Evolutionary conservation across 2,113 vertebrate genomes (phyloP), one percentile per base, ranked within the genome.

Genomic region (Hypocryptadius cinnamomeus): DNA sequence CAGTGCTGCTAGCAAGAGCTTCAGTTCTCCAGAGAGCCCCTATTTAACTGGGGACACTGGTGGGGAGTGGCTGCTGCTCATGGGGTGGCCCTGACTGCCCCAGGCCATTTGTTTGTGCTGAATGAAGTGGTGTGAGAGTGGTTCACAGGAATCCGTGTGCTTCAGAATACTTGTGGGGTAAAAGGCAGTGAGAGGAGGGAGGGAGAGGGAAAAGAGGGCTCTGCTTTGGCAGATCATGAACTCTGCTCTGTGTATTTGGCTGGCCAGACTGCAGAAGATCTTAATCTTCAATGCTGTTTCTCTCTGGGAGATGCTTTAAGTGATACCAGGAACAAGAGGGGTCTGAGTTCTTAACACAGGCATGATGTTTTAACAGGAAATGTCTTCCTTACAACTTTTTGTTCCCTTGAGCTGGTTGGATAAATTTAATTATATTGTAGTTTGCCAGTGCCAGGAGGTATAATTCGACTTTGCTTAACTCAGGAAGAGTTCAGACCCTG

Each of bases 361-460:
- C 8, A 2, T 0, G 28, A 15, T 0, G 0, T 73, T 94, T 80
- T 66, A 28, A 17, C 10, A 65, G 71, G 30, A 7, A 4, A 21
- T 31, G 1, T 70, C 42, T 83, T 69, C 42, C 15, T 72, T 37
- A 8, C 3, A 7, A 1, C 11, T 39, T 77, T 81, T 86, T 83
- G 81, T 24, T 35, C 37, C 23, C 47, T 71, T 47, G 9, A 83
- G 18, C 15, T 88, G 23, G 15, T 61, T 51, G 13, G 28, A 51
- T 47, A 63, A 39, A 59, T 81, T 66, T 48, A 51, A 61, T 80
- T 59, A 28, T 11, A 8, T 23, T 57, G 15, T 31, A 79, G 27
- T 39, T 70, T 56, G 30, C 39, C 66, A 73, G 2, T 10, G 5
- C 28, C 79, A 51, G 51, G 60, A 88, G 19, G 23, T 63, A 4